Evolutionary conservation across 2,113 vertebrate genomes (phyloP).

Genomic region (Maccullochella peelii): DNA sequence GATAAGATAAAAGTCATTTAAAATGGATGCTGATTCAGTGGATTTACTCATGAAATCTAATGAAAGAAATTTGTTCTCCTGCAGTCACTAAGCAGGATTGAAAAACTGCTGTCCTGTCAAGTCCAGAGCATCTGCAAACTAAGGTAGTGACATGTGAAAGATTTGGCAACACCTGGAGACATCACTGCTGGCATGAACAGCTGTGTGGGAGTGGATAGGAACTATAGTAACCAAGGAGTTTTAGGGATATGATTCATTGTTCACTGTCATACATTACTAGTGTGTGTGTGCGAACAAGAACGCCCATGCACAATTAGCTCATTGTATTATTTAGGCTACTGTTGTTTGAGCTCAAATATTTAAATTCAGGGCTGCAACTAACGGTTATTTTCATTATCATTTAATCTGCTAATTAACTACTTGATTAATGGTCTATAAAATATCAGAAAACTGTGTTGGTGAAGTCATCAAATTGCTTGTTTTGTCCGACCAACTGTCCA

Average conservation of each 20-base stretch:
- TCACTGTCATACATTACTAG: constrained; percentile 37
- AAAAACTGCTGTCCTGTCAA: constrained; percentile 29
- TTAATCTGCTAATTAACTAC: not conserved
- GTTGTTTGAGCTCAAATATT: not conserved
- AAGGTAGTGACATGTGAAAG: constrained; percentile 60
- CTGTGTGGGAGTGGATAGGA: not conserved
- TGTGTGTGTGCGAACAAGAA: not conserved
- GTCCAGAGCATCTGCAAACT: constrained; percentile 16
- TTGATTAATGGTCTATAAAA: not conserved
- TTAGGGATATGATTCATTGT: constrained; percentile 18
- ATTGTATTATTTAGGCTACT: not conserved
- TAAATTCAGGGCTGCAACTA: not conserved
- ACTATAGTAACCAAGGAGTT: constrained; percentile 9
- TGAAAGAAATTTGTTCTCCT: constrained; percentile 20
- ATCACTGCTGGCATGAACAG: constrained; percentile 14
- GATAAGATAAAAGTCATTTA: constrained; percentile 37
- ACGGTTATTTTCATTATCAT: not conserved
- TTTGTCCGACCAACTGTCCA: not conserved
- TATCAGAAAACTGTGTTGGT: not conserved
- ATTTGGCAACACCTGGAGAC: constrained; percentile 59
- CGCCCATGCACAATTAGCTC: not conserved
- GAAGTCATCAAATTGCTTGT: not conserved
- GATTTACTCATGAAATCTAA: constrained; percentile 41
- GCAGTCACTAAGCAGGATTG: constrained; percentile 1
- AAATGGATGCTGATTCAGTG: constrained; percentile 23